These are phyloP conservation scores for Agonum fuliginosum DNA, from an alignment of 2,888 invertebrate genomes.

Conservation along the genomic window DNA sequence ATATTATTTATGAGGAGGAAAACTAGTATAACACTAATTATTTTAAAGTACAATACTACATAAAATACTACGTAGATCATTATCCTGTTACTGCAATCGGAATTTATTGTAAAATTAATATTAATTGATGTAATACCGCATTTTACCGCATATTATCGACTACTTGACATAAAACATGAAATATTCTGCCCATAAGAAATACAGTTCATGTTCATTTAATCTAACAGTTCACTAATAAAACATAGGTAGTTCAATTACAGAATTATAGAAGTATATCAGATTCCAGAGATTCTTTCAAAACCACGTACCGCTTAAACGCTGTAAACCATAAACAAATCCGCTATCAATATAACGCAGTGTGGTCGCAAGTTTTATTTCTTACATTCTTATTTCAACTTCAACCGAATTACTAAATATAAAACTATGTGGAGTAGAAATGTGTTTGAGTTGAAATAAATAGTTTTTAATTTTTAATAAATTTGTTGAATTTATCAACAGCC, in stretches of 20 bases:
- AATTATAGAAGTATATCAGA: slow-evolving; percentile 5
- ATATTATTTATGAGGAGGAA: too few species aligned
- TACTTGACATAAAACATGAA: not conserved
- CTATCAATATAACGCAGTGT: not conserved
- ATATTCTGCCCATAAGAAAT: not conserved
- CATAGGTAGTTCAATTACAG: slow-evolving; percentile 4
- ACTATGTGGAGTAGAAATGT: too few species aligned
- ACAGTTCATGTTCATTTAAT: not conserved
- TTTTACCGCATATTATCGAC: not conserved
- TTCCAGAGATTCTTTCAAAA: slow-evolving; percentile 8
- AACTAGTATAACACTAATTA: too few species aligned
- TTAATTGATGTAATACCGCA: too few species aligned
- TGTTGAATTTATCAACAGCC: too few species aligned
- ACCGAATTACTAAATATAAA: not conserved
- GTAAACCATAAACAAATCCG: slow-evolving; percentile 15
- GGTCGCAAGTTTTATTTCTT: not conserved
- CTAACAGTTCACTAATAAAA: slow-evolving; percentile 15
- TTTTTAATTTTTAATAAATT: too few species aligned
- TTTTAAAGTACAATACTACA: too few species aligned
- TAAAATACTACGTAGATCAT: too few species aligned
- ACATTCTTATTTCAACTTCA: not conserved
- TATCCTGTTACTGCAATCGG: too few species aligned
- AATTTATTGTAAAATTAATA: too few species aligned
- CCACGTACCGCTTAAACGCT: slow-evolving; percentile 12
- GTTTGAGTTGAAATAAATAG: too few species aligned